phyloP scores from a whole-genome alignment of 2,113 vertebrate genomes.

The Uropsilus gracilis region DNA sequence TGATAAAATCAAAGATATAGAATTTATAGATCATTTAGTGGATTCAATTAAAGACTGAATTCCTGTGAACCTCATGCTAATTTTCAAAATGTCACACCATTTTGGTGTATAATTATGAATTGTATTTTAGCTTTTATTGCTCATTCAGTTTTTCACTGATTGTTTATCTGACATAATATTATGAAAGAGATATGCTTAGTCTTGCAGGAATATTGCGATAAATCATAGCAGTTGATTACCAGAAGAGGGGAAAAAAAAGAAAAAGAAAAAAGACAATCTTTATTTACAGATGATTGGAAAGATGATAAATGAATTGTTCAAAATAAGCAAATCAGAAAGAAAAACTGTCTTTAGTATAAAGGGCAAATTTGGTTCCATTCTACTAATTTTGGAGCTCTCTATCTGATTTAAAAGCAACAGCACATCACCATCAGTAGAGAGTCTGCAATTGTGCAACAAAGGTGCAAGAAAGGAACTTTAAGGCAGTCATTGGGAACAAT shows the following conservation, averaged over 20 bases:
- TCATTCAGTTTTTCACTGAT: background rate
- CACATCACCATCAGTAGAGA: background rate
- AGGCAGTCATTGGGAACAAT: background rate
- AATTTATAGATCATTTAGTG: constrained; percentile 2
- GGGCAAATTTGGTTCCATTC: background rate
- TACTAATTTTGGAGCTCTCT: background rate
- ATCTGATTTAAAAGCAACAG: background rate
- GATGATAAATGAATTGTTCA: background rate
- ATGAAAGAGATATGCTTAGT: background rate
- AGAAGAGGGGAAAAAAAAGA: no score
- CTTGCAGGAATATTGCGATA: background rate
- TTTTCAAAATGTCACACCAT: constrained; percentile 32
- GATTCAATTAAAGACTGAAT: constrained; percentile 45
- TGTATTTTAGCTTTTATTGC: background rate
- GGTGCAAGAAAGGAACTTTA: background rate
- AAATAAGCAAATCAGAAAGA: background rate
- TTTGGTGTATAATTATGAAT: background rate
- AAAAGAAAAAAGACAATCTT: background rate
- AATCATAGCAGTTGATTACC: background rate
- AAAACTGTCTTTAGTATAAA: background rate
- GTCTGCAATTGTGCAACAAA: background rate
- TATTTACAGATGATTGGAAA: background rate
- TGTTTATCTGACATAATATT: background rate
- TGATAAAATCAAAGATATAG: background rate
- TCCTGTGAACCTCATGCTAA: background rate